A percentile compares a stretch with the other conserved stretches of the same genome.
phyloP scores from a whole-genome alignment of 2,113 vertebrate species.

The Toxostoma redivivum region DNA sequence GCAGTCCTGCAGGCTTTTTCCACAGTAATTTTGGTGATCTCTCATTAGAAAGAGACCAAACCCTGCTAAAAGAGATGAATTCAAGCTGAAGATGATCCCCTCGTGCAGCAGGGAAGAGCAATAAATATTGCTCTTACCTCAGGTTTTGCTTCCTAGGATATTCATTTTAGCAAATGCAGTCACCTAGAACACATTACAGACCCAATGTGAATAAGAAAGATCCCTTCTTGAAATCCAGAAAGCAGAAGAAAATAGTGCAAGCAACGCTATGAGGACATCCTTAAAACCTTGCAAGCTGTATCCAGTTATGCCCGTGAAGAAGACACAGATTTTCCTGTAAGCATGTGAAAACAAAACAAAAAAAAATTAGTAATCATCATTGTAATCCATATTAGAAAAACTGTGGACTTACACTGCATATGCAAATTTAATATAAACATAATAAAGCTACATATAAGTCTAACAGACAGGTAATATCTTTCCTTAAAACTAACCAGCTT shows the following conservation, averaged over 20 bases:
- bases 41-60: not conserved
- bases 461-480: not conserved
- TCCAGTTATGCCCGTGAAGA: not conserved
- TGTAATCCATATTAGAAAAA: not conserved
- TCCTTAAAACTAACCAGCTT: not conserved
- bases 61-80: not conserved
- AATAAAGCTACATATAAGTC: not conserved
- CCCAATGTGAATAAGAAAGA: not conserved
- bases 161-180: not conserved
- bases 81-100: not conserved
- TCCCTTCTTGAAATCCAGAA: not conserved
- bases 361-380: not conserved
- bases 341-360: not conserved
- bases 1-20: not conserved
- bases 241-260: not conserved
- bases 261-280: not conserved
- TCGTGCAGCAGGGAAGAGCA: not conserved
- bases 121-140: not conserved
- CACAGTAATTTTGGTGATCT: not conserved
- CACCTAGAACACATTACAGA: not conserved
- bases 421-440: constrained; percentile 24
- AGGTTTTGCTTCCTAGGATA: not conserved
- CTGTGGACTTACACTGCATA: not conserved
- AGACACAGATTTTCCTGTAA: not conserved
- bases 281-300: not conserved